Percentiles rank a stretch among this genome's conserved stretches.
phyloP scores from a whole-genome alignment of 2,888 invertebrate species.

The Eudasyphora cyanicolor region DNA sequence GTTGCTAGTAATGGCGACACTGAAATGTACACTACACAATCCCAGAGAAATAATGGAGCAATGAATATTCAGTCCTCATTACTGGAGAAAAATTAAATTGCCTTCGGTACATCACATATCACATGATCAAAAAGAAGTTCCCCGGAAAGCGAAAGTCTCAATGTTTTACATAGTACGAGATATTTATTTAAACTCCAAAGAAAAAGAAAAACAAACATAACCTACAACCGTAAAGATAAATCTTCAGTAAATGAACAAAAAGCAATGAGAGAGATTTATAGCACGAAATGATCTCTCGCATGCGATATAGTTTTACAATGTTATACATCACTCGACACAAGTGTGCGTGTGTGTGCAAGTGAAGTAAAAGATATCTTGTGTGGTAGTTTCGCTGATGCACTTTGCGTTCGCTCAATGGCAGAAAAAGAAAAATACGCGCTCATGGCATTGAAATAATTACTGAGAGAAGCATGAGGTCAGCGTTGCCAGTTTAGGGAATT shows the following conservation, averaged over 20 bases:
- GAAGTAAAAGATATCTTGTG: not conserved
- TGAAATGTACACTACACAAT: not conserved
- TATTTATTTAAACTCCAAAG: not conserved
- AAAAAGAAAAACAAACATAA: conserved; percentile 24
- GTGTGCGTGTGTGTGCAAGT: not conserved
- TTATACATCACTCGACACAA: not conserved
- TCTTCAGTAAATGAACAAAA: conserved; percentile 1
- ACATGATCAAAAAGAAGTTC: not conserved
- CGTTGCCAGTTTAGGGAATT: too few relatives aligned
- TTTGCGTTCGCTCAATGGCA: not conserved
- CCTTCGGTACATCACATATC: not conserved
- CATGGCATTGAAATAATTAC: conserved; percentile 48
- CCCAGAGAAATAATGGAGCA: not conserved
- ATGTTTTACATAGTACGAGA: too few relatives aligned
- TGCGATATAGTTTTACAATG: conserved; percentile 7
- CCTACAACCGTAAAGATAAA: conserved; percentile 25
- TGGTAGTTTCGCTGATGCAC: not conserved
- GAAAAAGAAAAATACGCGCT: conserved; percentile 44
- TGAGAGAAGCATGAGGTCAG: not conserved
- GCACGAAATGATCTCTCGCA: not conserved
- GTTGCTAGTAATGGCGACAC: not conserved
- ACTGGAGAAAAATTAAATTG: too few relatives aligned
- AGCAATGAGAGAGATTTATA: conserved; percentile 37
- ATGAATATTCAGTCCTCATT: not conserved
- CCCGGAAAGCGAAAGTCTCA: not conserved